A percentile compares a stretch with the other conserved stretches of the same genome.
phyloP scores from a whole-genome alignment of 2,797 vertebrate species.

The Pagetopsis macropterus region DNA sequence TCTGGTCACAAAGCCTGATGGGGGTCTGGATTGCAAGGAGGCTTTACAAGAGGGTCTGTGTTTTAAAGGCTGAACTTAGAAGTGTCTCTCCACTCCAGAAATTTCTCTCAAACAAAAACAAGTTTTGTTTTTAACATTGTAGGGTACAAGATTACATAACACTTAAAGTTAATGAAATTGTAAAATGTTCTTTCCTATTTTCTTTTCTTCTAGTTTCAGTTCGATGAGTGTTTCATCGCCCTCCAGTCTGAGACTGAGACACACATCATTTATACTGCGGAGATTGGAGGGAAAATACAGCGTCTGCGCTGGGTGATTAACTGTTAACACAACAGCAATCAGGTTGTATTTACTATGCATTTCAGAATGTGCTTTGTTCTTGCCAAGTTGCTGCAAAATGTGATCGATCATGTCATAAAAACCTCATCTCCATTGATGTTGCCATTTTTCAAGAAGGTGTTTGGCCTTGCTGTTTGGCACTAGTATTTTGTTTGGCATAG shows the following conservation, averaged over 20 bases:
- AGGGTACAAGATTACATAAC: constrained; percentile 35
- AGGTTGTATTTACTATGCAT: constrained; percentile 64
- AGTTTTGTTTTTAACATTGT: constrained; percentile 38
- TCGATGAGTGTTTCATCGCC: constrained; percentile 52
- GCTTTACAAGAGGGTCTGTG: constrained; percentile 51
- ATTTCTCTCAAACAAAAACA: constrained; percentile 34
- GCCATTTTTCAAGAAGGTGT: constrained; percentile 62
- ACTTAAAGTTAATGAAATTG: constrained; percentile 47
- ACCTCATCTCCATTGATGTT: constrained; percentile 44
- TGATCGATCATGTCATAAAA: constrained; percentile 68
- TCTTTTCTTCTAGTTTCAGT: constrained; percentile 25
- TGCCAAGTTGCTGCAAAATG: constrained; percentile 55
- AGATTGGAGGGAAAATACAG: constrained; percentile 53
- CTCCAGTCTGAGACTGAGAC: constrained; percentile 51
- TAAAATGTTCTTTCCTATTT: constrained; percentile 18
- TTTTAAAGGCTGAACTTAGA: constrained; percentile 30
- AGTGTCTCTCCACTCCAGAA: constrained; percentile 39
- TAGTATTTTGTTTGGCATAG: constrained; percentile 43
- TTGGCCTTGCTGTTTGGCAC: constrained; percentile 56
- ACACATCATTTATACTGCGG: constrained; percentile 44
- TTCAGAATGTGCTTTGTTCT: constrained; percentile 44
- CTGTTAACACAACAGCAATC: constrained; percentile 72
- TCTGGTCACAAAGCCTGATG: constrained; percentile 33
- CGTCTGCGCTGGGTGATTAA: constrained; percentile 63
- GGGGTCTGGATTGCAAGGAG: constrained; percentile 36